Evolutionary conservation across 2,797 vertebrate species (phyloP), one percentile per base, ranked within the genome.

Genomic region (Dendrocincla fuliginosa): DNA sequence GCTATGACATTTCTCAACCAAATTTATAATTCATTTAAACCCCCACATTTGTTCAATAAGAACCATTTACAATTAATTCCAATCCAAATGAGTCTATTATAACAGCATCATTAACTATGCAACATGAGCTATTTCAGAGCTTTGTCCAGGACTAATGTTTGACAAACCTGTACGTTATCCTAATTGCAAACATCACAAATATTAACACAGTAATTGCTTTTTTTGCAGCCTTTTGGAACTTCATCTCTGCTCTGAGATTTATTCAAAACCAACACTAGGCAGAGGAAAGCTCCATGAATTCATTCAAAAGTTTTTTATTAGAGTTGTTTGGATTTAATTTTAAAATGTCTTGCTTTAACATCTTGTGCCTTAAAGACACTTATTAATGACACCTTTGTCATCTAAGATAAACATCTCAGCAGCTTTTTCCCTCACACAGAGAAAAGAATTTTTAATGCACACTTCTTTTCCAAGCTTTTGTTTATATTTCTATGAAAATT

Each of bases 91-190:
- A 93, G 63, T 73, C 80, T 56, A 44, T 65, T 84, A 11, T 63
- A 86, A 90, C 13, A 67, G 65, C 80, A 63, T 84, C 55, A 56
- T 87, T 84, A 95, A 59, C 37, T 79, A 94, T 10, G 61, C 83
- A 67, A n/a, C 20, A 76, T 65, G 17, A 95, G 77, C 59, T 59
- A 46, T 50, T 59, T 86, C 69, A 82, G 37, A 84, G 67, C 84
- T 94, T 91, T 91, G 52, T 55, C 37, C 19, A 70, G 47, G 74
- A 86, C 65, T 87, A 84, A 87, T 56, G 53, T 76, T 69, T 90
- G 67, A 82, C 50, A 94, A 93, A 95, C 77, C 85, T 93, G 63
- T 76, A 90, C 65, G 87, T 96, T 90, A 88, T 37, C 55, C 70
- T 95, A 90, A 95, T 76, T 91, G 65, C 77, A 81, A 94, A 86